Evolutionary conservation across 2,888 invertebrate species (phyloP).

Genomic region (Brachycybe producta): DNA sequence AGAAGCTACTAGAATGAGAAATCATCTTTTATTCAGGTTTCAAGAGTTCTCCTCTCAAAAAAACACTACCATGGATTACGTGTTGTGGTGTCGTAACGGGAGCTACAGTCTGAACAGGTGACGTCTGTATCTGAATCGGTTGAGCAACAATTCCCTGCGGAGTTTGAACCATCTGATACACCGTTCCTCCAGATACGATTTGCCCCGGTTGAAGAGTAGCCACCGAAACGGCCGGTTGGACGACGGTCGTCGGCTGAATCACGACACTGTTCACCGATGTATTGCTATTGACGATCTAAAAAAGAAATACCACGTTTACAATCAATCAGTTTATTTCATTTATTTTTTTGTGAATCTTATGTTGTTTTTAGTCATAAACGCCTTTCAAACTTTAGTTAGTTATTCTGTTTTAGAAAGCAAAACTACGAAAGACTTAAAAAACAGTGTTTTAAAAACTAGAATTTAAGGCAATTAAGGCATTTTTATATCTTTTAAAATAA

Average conservation of each 20-base stretch:
- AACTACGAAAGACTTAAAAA: too few species aligned
- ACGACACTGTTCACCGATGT: constrained; percentile 26
- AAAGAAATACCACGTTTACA: constrained; percentile 7
- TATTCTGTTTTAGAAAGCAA: too few species aligned
- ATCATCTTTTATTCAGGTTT: neutral
- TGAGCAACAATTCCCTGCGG: constrained; percentile 39
- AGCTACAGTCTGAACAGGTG: constrained; percentile 22
- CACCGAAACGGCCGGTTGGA: constrained; percentile 28
- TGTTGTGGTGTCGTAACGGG: constrained; percentile 21
- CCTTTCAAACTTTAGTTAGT: too few species aligned
- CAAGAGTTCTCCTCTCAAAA: constrained; percentile 42
- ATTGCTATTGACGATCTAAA: constrained; percentile 22
- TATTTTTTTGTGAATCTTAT: neutral
- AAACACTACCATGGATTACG: constrained; percentile 68
- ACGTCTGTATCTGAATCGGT: constrained; percentile 35
- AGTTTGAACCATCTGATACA: constrained; percentile 39
- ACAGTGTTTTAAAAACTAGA: too few species aligned
- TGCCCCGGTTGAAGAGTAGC: constrained; percentile 32
- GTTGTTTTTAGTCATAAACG: too few species aligned
- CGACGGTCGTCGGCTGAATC: constrained; percentile 25
- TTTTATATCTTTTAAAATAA: too few species aligned
- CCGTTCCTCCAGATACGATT: constrained; percentile 35
- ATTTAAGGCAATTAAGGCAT: too few species aligned
- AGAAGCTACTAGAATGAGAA: neutral
- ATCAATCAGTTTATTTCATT: neutral